Evolutionary conservation across 2,888 invertebrate genomes (phyloP), one percentile per base, ranked within the genome.

Genomic region (Phengaris alcon): DNA sequence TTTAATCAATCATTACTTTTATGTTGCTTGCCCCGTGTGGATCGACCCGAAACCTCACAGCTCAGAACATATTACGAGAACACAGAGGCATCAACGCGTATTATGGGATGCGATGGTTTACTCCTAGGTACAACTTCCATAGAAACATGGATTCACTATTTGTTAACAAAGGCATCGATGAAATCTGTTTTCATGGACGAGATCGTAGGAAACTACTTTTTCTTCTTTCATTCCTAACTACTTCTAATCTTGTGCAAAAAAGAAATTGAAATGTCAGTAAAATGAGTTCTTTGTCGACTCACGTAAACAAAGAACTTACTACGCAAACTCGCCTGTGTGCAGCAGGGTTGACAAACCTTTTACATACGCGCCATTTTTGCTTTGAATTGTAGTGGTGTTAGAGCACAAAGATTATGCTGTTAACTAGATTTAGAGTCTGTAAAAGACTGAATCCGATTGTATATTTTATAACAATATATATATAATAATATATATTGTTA

Each of bases 301-400:
- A 51, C 70, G 48, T 22, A 70, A 70, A 70, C 70, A 70, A 70
- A 70, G 70, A 70, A 70, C 70, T 70, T 51, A 48, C 70, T 70
- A 70, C 70, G 15, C 70, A 70, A 64, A 22, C 70, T 52, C 64
- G 64, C 64, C 6, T 35, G 59, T 64, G 59, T 64, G 64, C 6
- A 59, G 59, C 59, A 59, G 59, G 64, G 64, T 64, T 64, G 64
- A 64, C 44, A 35, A 64, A 64, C 64, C 22, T 64, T 52, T 64
- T 12, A 64, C 64, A 64, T 64, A 64, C 64, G 59, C 59, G 64
- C 64, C 35, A 64, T 64, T 64, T 64, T 64, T 35, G 64, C 35
- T 64, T 64, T 64, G 64, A 64, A 64, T 35, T 35, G 6, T 64
- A 64, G 35, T 64, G 35, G 35, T 35, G 35, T 35, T 13, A 52